These are phyloP conservation scores for Syndactyla subalaris DNA, from an alignment of 2,797 vertebrate species.

Conservation along the genomic window DNA sequence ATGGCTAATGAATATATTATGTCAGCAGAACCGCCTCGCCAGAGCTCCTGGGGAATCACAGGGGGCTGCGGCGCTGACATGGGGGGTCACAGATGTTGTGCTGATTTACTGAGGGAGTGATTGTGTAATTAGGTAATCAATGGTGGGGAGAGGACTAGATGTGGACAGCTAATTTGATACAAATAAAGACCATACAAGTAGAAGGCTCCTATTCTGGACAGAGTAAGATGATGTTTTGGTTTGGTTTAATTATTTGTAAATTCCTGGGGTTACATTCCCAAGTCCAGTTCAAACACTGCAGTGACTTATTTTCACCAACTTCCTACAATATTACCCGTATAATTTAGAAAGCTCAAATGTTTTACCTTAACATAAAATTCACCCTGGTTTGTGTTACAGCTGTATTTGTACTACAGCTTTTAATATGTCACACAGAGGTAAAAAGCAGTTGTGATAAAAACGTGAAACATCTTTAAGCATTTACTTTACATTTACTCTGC, in stretches of 20 bases:
- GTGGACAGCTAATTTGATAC: conserved; percentile 57
- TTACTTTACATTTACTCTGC: not conserved
- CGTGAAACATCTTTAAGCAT: not conserved
- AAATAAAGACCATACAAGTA: conserved; percentile 22
- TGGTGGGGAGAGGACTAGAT: conserved; percentile 68
- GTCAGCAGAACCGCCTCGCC: conserved; percentile 80
- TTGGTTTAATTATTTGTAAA: not conserved
- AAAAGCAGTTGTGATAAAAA: not conserved
- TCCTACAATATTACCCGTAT: not conserved
- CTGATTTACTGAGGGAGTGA: conserved; percentile 79
- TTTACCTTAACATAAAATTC: not conserved
- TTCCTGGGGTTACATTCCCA: not conserved
- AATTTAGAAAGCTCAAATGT: not conserved
- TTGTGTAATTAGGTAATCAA: conserved; percentile 83
- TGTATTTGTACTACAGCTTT: not conserved
- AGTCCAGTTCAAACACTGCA: not conserved
- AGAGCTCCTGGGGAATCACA: conserved; percentile 71
- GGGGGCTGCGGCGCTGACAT: conserved; percentile 66
- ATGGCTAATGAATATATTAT: conserved; percentile 94
- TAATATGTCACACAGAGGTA: not conserved
- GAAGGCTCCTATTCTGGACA: not conserved
- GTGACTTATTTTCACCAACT: not conserved
- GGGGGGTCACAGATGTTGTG: conserved; percentile 76
- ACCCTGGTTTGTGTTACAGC: not conserved
- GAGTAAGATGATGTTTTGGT: not conserved